Conservation (phyloP, 2,113 vertebrate species). For the Mellivora capensis region DNA sequence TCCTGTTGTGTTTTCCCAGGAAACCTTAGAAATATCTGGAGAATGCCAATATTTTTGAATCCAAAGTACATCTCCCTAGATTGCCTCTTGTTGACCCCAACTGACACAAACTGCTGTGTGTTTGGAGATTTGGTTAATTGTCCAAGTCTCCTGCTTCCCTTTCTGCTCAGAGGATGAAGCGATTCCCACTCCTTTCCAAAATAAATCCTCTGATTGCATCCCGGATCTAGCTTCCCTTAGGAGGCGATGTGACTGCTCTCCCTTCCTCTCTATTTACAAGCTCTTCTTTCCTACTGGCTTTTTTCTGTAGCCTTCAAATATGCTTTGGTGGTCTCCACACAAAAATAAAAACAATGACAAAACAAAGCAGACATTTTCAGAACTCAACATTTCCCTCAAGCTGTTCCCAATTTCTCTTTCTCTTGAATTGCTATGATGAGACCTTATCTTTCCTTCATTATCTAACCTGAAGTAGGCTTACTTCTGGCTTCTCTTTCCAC, state of each 20-base stretch:
- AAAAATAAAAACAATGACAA: conserved; percentile 11
- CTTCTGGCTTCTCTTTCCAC: background rate
- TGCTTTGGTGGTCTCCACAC: background rate
- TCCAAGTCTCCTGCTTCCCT: background rate
- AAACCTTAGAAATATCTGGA: background rate
- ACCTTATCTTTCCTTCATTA: background rate
- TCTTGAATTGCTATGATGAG: background rate
- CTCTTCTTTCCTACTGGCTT: background rate
- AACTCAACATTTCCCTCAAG: background rate
- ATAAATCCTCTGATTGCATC: background rate
- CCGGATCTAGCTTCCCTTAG: background rate
- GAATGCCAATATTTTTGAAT: background rate
- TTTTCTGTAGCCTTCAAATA: background rate
- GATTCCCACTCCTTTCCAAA: background rate
- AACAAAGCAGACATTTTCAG: background rate
- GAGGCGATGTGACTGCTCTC: background rate
- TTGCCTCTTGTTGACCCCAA: background rate
- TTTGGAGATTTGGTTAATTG: background rate
- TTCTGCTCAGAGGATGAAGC: background rate
- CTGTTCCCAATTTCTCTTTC: background rate
- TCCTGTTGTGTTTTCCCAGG: background rate
- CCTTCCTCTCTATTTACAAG: background rate
- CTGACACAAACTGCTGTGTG: background rate
- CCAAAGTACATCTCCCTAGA: background rate
- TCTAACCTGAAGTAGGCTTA: background rate